Base-by-base conservation (phyloP, 2,888 invertebrate species). In the Adelphocoris suturalis region DNA sequence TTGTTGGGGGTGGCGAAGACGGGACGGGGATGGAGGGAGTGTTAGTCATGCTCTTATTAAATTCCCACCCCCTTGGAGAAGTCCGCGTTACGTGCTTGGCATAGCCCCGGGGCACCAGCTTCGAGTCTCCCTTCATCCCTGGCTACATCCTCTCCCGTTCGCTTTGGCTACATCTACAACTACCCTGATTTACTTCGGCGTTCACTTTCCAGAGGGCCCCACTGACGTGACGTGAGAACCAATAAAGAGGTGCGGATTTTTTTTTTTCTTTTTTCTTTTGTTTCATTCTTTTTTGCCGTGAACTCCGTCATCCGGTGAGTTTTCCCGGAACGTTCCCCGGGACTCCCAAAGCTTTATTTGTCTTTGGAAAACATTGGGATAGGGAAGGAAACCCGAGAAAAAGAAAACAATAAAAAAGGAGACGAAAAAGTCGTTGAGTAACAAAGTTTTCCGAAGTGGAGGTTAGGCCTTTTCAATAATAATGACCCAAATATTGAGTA, bases 1-100 rank as follows among this genome's bases (percentile, higher is more conserved):
- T 16, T n/a, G 75, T 75, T 16, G 23, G 3, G 37, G 82, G 48
- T 82, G 82, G n/a, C n/a, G n/a, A n/a, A n/a, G n/a, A n/a, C n/a
- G n/a, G n/a, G 85, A n/a, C 13, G 47, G 12, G 82, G 82, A 52
- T 11, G 28, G 28, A 16, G 86, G 46, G 47, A 47, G 86, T 68
- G 86, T 86, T 86, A 86, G 86, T 86, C 86, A 86, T 86, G 86
- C 75, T 86, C 86, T 86, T 86, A 86, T 86, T 86, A 86, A 86
- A 86, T 86, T 86, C 86, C 86, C 86, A 37, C 86, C 86, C 75
- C 75, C 13, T 37, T 19, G 75, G 23, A 47, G 76, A 48, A 23
- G 46, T 37, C 48, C n/a, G 16, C n/a, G 75, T 75, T 86, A 86
- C 86, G 86, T 86, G 86, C 86, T 75, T 19, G 46, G 86, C 86